These are phyloP conservation scores for Merluccius polli DNA, from an alignment of 2,797 vertebrate genomes.

Conservation along the genomic window DNA sequence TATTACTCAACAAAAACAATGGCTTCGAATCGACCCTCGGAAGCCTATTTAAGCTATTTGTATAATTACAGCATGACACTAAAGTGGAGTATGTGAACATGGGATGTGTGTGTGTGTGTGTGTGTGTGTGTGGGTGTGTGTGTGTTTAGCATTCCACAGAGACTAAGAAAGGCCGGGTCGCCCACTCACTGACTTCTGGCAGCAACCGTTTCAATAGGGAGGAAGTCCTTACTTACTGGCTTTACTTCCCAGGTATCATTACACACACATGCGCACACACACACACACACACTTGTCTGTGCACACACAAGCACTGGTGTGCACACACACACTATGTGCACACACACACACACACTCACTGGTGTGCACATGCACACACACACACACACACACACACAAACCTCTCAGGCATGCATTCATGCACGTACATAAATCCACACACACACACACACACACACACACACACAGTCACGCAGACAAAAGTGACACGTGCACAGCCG, in stretches of 20 bases:
- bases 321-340: background rate
- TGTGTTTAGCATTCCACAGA: slow-evolving; percentile 56
- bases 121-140: slow-evolving; percentile 30
- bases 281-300: background rate
- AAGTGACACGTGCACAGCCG: slow-evolving; percentile 10
- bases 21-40: background rate
- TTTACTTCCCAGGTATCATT: slow-evolving; percentile 8
- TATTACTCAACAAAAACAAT: background rate
- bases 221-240: slow-evolving; percentile 53
- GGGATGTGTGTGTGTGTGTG: slow-evolving; percentile 9
- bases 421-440: background rate
- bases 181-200: slow-evolving; percentile 6
- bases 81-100: slow-evolving; percentile 17
- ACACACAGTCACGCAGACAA: slow-evolving; percentile 23
- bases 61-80: slow-evolving; percentile 37
- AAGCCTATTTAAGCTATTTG: slow-evolving; percentile 32
- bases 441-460: background rate
- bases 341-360: background rate
- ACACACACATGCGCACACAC: slow-evolving; percentile 6
- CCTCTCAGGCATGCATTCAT: no score
- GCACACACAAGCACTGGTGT: background rate
- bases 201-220: slow-evolving; percentile 32
- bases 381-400: background rate
- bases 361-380: no score
- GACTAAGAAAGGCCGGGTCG: slow-evolving; percentile 40